These are phyloP conservation scores for Bujurquina vittata DNA, from an alignment of 2,113 vertebrate genomes.

Conservation along the genomic window DNA sequence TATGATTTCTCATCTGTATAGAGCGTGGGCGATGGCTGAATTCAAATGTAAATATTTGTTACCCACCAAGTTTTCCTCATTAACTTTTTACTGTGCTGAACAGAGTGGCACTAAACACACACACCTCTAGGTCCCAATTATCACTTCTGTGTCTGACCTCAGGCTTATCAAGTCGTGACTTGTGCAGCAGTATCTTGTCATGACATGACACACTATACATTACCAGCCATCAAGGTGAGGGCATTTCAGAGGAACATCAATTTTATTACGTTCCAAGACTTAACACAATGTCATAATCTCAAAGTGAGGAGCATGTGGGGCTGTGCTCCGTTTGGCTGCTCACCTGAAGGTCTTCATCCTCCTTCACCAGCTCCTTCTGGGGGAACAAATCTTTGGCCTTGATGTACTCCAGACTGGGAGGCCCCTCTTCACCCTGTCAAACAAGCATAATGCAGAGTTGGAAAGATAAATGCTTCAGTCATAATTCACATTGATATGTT, in stretches of 20 bases:
- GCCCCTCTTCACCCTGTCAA: constrained; percentile 95
- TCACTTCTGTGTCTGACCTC: not conserved
- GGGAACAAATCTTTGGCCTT: constrained; percentile 99
- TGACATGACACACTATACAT: not conserved
- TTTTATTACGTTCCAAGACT: not conserved
- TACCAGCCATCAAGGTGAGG: not conserved
- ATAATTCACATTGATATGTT: not conserved
- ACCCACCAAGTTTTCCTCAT: not conserved
- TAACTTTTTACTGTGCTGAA: not conserved
- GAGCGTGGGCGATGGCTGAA: not conserved
- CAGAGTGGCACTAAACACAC: not conserved
- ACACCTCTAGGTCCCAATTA: not conserved
- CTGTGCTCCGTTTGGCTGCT: constrained; percentile 5
- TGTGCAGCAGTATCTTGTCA: constrained; percentile 10
- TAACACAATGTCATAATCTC: constrained; percentile 13
- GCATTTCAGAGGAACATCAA: constrained; percentile 7
- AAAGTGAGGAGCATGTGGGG: not conserved
- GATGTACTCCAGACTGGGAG: constrained; percentile 99
- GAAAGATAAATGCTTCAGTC: not conserved
- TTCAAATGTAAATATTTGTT: constrained; percentile 18
- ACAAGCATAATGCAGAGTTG: constrained; percentile 26
- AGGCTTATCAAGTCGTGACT: not conserved
- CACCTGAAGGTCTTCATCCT: constrained; percentile 97
- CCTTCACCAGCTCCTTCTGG: constrained; percentile 96
- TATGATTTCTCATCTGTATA: not conserved